Evolutionary conservation across 1,140 invertebrate genomes (phyloP).

Genomic region (Amphibalanus amphitrite): DNA sequence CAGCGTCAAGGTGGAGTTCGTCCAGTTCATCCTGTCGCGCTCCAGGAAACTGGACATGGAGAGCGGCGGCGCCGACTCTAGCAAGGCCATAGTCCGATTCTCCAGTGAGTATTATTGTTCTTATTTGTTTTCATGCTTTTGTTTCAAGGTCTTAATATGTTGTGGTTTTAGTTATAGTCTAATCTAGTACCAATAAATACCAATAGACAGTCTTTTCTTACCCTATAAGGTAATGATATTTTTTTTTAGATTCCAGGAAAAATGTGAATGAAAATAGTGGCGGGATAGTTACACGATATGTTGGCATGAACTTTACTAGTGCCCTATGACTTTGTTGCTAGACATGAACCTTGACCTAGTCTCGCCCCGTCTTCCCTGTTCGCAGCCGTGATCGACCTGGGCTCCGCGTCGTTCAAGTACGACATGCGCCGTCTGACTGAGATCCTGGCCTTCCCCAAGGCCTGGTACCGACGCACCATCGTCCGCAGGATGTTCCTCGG

Average conservation of each 20-base stretch:
- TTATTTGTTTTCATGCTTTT: constrained; percentile 10
- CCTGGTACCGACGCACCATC: constrained; percentile 88
- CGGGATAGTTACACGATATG: too few species aligned
- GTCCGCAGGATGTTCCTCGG: constrained; percentile 83
- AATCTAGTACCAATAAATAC: too few species aligned
- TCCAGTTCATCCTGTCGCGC: constrained; percentile 84
- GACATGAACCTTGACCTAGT: too few species aligned
- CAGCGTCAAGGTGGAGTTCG: constrained; percentile 91
- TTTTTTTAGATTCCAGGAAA: too few species aligned
- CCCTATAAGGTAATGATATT: too few species aligned
- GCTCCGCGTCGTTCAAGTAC: constrained; percentile 95
- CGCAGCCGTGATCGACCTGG: constrained; percentile 79
- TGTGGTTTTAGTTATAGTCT: not conserved
- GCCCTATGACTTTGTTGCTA: too few species aligned
- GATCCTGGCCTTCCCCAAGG: constrained; percentile 92
- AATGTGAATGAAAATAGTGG: too few species aligned
- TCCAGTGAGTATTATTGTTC: constrained; percentile 46
- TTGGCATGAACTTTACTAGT: too few species aligned
- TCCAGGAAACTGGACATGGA: constrained; percentile 61
- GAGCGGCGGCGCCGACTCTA: constrained; percentile 30
- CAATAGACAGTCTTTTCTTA: too few species aligned
- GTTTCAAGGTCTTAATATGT: not conserved
- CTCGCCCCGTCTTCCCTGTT: too few species aligned
- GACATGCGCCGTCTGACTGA: constrained; percentile 95
- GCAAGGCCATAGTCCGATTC: constrained; percentile 67